Evolutionary conservation across 2,797 vertebrate genomes (phyloP).

Genomic region (Lycodopsis pacificus): DNA sequence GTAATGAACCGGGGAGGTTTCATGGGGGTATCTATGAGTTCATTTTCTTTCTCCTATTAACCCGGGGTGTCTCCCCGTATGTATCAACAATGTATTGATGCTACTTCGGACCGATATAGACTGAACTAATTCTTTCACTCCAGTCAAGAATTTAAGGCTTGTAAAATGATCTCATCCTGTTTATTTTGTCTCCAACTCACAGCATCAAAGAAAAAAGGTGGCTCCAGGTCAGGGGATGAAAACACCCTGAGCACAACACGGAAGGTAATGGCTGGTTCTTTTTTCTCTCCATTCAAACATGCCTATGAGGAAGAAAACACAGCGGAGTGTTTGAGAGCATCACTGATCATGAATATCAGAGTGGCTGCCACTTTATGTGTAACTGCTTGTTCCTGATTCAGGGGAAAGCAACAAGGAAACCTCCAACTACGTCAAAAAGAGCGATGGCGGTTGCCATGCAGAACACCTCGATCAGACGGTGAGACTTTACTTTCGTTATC

Average conservation of each 20-base stretch:
- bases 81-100: not conserved
- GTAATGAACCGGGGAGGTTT: too few relatives aligned
- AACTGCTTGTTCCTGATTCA: constrained; percentile 47
- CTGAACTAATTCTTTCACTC: not conserved
- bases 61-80: not conserved
- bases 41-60: too few relatives aligned
- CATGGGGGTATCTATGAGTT: too few relatives aligned
- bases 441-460: constrained; percentile 71
- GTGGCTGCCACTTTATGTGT: not conserved
- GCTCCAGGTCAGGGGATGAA: constrained; percentile 71
- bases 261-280: constrained; percentile 66
- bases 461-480: constrained; percentile 75
- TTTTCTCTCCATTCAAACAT: not conserved
- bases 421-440: constrained; percentile 79
- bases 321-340: not conserved
- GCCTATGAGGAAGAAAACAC: not conserved
- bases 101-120: not conserved
- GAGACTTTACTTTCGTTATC: not conserved
- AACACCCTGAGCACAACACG: constrained; percentile 56
- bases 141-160: not conserved
- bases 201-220: constrained; percentile 68
- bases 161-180: not conserved
- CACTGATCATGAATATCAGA: not conserved
- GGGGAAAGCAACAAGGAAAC: constrained; percentile 73
- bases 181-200: constrained; percentile 19